These are phyloP conservation scores for Polyergus mexicanus DNA, from an alignment of 1,140 invertebrate genomes.

Conservation along the genomic window DNA sequence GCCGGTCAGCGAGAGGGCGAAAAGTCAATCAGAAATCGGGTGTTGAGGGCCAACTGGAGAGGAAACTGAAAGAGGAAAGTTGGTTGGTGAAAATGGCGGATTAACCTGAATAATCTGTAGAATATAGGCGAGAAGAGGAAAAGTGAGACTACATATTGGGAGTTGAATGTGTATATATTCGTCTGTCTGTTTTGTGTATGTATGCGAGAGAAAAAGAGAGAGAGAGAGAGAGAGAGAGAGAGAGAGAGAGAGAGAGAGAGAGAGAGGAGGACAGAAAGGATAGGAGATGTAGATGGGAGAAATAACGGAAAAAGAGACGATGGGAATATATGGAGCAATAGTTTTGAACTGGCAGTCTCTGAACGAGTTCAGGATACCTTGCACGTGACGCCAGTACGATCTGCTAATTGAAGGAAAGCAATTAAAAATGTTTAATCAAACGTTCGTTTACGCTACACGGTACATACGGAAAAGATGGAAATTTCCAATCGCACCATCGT, in stretches of 20 bases:
- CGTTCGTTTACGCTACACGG: constrained; percentile 51
- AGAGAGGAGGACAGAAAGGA: no score
- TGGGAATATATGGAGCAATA: constrained; percentile 37
- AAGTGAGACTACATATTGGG: constrained; percentile 23
- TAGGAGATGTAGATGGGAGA: neutral
- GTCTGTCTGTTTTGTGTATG: neutral
- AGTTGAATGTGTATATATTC: neutral
- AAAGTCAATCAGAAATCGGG: constrained; percentile 73
- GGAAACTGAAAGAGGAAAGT: neutral
- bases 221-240: neutral
- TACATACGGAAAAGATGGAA: constrained; percentile 2
- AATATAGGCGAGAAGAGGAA: constrained; percentile 47
- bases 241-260: no score
- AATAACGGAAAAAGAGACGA: constrained; percentile 24
- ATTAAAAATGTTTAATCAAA: constrained; percentile 77
- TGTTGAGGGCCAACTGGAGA: constrained; percentile 44
- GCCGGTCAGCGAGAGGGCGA: constrained; percentile 55
- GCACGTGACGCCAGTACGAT: constrained; percentile 30
- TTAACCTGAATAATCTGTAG: constrained; percentile 69
- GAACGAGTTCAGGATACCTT: constrained; percentile 41
- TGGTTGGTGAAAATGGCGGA: constrained; percentile 61
- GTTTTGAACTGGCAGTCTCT: constrained; percentile 19
- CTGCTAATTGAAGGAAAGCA: constrained; percentile 71
- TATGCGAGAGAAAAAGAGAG: neutral
- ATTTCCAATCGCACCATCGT: constrained; percentile 32